Percentiles rank a stretch among this genome's conserved stretches.
These are phyloP conservation scores for Siniperca undulata DNA, from an alignment of 2,797 vertebrate genomes.

Conservation along the genomic window DNA sequence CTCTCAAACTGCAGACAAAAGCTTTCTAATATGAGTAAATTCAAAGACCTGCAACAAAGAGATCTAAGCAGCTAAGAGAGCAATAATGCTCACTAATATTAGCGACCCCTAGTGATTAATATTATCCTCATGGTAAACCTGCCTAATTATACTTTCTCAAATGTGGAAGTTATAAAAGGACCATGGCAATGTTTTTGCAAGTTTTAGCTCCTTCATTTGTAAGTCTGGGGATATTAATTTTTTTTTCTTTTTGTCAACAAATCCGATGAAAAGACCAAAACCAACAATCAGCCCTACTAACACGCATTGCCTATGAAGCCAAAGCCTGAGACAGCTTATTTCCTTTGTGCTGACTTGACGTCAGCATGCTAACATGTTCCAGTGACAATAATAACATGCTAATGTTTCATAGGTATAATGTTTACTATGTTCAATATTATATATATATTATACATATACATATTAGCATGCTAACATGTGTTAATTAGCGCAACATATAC, in stretches of 20 bases:
- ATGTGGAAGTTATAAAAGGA: background rate
- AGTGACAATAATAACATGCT: background rate
- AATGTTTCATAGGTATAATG: background rate
- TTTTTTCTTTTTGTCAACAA: background rate
- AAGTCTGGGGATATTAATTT: background rate
- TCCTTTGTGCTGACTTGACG: background rate
- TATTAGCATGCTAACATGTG: background rate
- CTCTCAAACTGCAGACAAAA: constrained; percentile 42
- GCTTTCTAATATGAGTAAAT: constrained; percentile 1
- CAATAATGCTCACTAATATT: background rate
- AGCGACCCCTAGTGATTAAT: constrained; percentile 13
- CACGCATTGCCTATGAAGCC: background rate
- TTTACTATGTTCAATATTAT: background rate
- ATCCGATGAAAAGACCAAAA: background rate
- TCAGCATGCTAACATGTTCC: background rate
- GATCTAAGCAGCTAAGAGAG: background rate
- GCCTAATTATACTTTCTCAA: background rate
- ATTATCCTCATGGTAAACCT: background rate
- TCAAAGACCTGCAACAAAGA: constrained; percentile 20
- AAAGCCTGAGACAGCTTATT: background rate
- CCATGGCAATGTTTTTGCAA: background rate
- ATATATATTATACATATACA: background rate
- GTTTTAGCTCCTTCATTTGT: background rate
- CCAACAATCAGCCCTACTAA: background rate
- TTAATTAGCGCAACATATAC: background rate